Evolutionary conservation across 53 echinoderm and acorn worm genomes (phyloP).

Genomic region (Echinometra lucunter): DNA sequence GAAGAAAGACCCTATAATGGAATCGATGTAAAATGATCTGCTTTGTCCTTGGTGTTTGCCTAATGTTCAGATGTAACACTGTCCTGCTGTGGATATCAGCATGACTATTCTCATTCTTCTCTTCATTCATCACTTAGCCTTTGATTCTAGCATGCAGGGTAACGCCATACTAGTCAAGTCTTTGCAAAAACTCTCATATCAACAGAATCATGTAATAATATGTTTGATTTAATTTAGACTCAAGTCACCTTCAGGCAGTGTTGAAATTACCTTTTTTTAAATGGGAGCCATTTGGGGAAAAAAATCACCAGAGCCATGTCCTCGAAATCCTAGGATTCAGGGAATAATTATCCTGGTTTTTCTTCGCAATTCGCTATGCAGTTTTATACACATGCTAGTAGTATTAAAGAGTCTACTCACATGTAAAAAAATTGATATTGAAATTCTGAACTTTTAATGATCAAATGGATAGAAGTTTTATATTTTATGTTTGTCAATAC

Average conservation of each 20-base stretch:
- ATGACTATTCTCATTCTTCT: neutral
- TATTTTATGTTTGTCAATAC: neutral
- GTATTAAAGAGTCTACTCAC: no score
- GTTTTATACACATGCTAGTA: no score
- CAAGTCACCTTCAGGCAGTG: neutral
- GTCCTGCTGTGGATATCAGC: neutral
- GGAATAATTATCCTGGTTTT: no score
- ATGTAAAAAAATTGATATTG: no score
- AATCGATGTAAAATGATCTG: slow-evolving; percentile 40
- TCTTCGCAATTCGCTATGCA: no score
- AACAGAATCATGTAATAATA: neutral
- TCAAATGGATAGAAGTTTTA: neutral
- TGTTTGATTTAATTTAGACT: neutral
- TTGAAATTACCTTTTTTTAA: no score
- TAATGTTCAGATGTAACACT: slow-evolving; percentile 18
- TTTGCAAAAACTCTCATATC: neutral
- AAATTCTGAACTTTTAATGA: neutral
- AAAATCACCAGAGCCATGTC: no score
- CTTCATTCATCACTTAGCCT: neutral
- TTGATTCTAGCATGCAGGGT: neutral
- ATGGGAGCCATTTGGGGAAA: no score
- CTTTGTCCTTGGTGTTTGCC: slow-evolving; percentile 39
- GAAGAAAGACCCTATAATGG: neutral
- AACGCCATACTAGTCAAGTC: neutral
- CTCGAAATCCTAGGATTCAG: no score